phyloP scores from a whole-genome alignment of 2,888 invertebrate species.

The Aphidoletes aphidimyza region DNA sequence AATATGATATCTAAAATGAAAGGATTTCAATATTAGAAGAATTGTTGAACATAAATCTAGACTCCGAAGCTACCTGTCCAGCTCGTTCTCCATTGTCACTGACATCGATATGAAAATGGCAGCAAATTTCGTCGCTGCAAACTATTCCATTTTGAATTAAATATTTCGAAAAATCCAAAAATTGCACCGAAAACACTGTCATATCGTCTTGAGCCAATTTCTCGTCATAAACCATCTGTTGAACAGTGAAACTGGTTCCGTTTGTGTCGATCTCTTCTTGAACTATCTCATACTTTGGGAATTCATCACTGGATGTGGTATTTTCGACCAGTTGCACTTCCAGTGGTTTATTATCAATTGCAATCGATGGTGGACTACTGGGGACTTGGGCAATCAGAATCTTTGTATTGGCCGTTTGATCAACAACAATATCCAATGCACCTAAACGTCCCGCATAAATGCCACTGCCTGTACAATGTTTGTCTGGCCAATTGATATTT shows the following conservation, averaged over 20 bases:
- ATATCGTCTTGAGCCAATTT: background rate
- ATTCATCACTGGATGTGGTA: too few relatives aligned
- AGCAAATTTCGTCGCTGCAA: background rate
- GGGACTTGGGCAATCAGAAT: constrained; percentile 62
- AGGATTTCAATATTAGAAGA: background rate
- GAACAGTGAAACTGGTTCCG: too few relatives aligned
- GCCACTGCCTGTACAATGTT: constrained; percentile 72
- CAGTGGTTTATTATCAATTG: background rate
- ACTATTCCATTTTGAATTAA: background rate
- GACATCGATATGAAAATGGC: background rate
- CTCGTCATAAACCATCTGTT: too few relatives aligned
- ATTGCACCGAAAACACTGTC: background rate
- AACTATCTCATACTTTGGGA: too few relatives aligned
- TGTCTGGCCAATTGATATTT: constrained; percentile 69
- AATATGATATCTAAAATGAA: constrained; percentile 37
- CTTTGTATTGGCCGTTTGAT: constrained; percentile 59
- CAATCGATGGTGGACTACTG: constrained; percentile 56
- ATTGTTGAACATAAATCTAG: background rate
- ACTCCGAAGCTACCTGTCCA: background rate
- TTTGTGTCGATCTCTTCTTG: too few relatives aligned
- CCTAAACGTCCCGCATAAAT: constrained; percentile 68
- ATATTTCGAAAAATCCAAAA: background rate
- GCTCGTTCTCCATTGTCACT: background rate
- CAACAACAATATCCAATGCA: constrained; percentile 62
- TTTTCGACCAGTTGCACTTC: background rate